phyloP scores from a whole-genome alignment of 1,140 invertebrate species.

The Macrostomum lignano region DNA sequence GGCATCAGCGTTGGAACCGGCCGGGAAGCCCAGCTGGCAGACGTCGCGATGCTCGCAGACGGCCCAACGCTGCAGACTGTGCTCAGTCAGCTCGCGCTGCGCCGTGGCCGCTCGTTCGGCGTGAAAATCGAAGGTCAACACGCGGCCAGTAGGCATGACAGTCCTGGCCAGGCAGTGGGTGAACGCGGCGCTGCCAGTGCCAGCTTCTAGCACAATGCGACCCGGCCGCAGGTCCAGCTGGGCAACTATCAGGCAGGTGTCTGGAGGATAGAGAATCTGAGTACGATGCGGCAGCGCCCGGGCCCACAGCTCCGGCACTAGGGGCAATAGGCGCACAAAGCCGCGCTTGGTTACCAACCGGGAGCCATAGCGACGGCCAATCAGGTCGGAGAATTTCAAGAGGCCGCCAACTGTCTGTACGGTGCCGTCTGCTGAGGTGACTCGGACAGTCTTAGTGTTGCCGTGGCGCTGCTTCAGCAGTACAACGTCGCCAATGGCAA shows the following conservation, averaged over 20 bases:
- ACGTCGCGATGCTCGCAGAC: constrained; percentile 36
- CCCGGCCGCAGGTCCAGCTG: constrained; percentile 66
- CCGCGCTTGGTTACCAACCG: constrained; percentile 45
- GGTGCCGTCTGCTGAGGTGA: too few relatives aligned
- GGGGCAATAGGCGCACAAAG: constrained; percentile 61
- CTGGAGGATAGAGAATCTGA: constrained; percentile 87
- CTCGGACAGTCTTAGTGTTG: too few relatives aligned
- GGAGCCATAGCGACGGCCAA: constrained; percentile 34
- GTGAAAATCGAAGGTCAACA: constrained; percentile 91
- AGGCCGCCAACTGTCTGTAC: too few relatives aligned
- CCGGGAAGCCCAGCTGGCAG: constrained; percentile 41
- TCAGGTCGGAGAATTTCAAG: constrained; percentile 3
- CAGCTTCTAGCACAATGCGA: constrained; percentile 52
- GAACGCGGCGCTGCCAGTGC: constrained; percentile 78
- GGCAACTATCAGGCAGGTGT: constrained; percentile 67
- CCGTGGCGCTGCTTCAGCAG: too few relatives aligned
- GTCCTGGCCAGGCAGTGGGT: constrained; percentile 63
- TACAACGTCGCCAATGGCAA: too few relatives aligned
- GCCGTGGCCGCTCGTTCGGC: constrained; percentile 49
- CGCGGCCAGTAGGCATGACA: constrained; percentile 53
- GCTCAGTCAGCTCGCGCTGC: constrained; percentile 41
- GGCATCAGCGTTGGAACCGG: constrained; percentile 40
- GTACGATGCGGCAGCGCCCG: constrained; percentile 67
- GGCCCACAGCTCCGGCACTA: constrained; percentile 84
- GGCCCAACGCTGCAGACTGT: constrained; percentile 51